phyloP scores from a whole-genome alignment of 2,888 invertebrate species.

The Trachelus iudaicus region DNA sequence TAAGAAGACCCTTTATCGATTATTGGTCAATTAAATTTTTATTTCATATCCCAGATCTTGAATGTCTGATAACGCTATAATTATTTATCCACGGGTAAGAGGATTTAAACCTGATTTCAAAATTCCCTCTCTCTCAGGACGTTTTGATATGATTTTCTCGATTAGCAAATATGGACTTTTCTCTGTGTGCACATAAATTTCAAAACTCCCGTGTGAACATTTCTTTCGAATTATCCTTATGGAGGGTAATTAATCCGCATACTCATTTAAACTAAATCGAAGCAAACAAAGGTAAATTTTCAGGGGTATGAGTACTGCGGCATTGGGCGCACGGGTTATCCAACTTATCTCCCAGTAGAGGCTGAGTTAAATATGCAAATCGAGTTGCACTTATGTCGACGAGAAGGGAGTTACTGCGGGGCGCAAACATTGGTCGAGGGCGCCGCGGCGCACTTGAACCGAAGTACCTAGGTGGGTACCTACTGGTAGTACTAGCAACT shows the following conservation, averaged over 20 bases:
- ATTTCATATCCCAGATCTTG: not conserved
- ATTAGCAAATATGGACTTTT: not conserved
- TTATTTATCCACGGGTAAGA: not conserved
- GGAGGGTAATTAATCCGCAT: not conserved
- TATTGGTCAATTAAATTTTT: not conserved
- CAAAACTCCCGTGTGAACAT: not conserved
- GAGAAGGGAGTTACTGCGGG: slow-evolving; percentile 11
- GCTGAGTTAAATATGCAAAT: slow-evolving; percentile 44
- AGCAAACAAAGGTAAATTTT: too few species aligned
- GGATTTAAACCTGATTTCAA: not conserved
- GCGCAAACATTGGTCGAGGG: slow-evolving; percentile 23
- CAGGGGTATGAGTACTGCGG: not conserved
- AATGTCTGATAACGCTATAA: not conserved
- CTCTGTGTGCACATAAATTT: not conserved
- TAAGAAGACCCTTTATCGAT: not conserved
- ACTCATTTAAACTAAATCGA: not conserved
- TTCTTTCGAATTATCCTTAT: not conserved
- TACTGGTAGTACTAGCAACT: not conserved
- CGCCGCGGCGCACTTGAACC: slow-evolving; percentile 21
- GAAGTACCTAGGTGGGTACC: slow-evolving; percentile 19
- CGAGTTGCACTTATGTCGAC: slow-evolving; percentile 41
- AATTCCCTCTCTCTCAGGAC: not conserved
- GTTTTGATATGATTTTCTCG: not conserved
- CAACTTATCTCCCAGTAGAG: not conserved
- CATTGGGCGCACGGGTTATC: not conserved